These are phyloP conservation scores for Eubasilissa regina DNA, from an alignment of 1,140 invertebrate species.

Conservation along the genomic window DNA sequence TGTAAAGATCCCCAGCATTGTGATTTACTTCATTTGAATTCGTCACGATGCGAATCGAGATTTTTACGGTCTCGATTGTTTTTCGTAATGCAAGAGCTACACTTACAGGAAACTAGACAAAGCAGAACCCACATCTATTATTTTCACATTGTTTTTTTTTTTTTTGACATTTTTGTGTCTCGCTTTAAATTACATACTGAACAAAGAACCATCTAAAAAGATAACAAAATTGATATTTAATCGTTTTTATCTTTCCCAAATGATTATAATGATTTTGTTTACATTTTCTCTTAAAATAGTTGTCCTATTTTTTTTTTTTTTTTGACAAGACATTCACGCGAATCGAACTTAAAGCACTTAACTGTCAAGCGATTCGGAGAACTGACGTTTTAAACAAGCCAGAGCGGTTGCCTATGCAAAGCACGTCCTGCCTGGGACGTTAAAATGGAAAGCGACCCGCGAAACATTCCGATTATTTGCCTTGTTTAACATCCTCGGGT, in stretches of 20 bases:
- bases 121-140: too few species aligned
- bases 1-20: slow-evolving; percentile 5
- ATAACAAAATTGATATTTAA: too few species aligned
- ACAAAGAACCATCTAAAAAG: too few species aligned
- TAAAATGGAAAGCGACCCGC: slow-evolving; percentile 52
- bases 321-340: slow-evolving; percentile 29
- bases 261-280: not conserved
- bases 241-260: not conserved
- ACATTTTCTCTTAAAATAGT: slow-evolving; percentile 10
- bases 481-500: slow-evolving; percentile 39
- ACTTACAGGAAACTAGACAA: too few species aligned
- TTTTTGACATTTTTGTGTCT: too few species aligned
- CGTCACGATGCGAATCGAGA: not conserved
- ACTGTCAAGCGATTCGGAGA: slow-evolving; percentile 42
- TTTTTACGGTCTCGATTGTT: not conserved
- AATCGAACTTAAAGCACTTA: slow-evolving; percentile 36
- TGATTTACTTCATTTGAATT: slow-evolving; percentile 23
- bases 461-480: slow-evolving; percentile 48
- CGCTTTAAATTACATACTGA: too few species aligned
- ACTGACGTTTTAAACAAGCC: slow-evolving; percentile 16
- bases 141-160: too few species aligned
- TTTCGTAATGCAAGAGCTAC: too few species aligned
- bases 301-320: slow-evolving; percentile 39
- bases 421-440: slow-evolving; percentile 36
- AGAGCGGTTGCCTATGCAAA: slow-evolving; percentile 30